Evolutionary conservation across 2,113 vertebrate genomes (phyloP), one percentile per base, ranked within the genome.

Genomic region (Leptobrachium leishanense): DNA sequence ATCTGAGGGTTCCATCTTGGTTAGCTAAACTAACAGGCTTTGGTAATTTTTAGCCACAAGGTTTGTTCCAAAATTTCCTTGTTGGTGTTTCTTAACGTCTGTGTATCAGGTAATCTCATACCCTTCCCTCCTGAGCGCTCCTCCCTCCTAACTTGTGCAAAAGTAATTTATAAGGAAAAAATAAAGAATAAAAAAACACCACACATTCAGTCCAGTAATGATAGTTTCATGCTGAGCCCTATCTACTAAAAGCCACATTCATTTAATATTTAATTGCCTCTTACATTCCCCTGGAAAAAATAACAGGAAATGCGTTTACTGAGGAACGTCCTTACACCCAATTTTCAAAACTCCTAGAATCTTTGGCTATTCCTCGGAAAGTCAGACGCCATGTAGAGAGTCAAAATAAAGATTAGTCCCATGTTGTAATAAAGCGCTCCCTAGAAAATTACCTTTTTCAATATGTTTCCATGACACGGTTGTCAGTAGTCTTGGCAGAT

Each of bases 281-380:
- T 80, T 74, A 80, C 78, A 80, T 80, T 80, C 78, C 78, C 71
- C 13, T 74, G 78, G 78, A 80, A 80, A 80, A 80, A 80, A 74
- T 80, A 80, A 80, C 78, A 80, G 78, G 78, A 80, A 79, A 72
- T 72, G 69, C 59, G 68, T 79, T 72, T 64, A 72, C 68, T 54
- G 68, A 72, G 73, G 78, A 68, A 80, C 72, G 71, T 68, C 72
- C 70, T 79, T 73, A 79, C 77, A 73, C 77, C 78, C 71, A 74
- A 71, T 62, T 65, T 68, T 74, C 46, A 31, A 68, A 46, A 71
- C 78, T 80, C 78, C 78, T 55, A 74, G 78, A 80, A 80, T 65
- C 50, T 39, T 57, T 43, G 43, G 46, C 69, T 15, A 7, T 68
- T 79, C 72, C 77, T 70, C 55, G 77, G 78, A 74, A 80, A 80